These are phyloP conservation scores for Caerostris darwini DNA, from an alignment of 1,140 invertebrate species.

Conservation along the genomic window DNA sequence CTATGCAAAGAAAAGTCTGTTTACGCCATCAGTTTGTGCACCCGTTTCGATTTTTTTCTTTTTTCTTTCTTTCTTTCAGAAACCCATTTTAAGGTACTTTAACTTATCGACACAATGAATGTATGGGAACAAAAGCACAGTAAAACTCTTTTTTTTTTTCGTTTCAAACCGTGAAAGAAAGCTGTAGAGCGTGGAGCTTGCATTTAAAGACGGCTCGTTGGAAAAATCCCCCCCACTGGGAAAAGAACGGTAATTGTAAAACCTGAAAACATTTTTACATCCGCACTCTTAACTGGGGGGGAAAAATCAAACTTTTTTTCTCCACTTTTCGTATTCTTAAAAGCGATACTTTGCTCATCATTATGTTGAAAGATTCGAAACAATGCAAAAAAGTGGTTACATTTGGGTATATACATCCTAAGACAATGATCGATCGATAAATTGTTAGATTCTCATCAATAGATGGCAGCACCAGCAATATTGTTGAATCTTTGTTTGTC, in stretches of 20 bases:
- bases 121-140: constrained; percentile 52
- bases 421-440: not conserved
- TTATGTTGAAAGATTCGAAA: constrained; percentile 70
- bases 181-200: constrained; percentile 45
- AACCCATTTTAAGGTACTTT: constrained; percentile 73
- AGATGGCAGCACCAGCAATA: constrained; percentile 66
- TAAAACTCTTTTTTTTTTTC: not conserved
- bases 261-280: constrained; percentile 66
- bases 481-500: not conserved
- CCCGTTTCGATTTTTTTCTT: constrained; percentile 1
- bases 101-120: constrained; percentile 74
- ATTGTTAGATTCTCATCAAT: not conserved
- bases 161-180: constrained; percentile 26
- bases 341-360: constrained; percentile 70
- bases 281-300: not conserved
- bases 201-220: constrained; percentile 23
- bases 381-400: constrained; percentile 48
- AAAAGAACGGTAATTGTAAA: constrained; percentile 65
- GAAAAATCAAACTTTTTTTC: not conserved
- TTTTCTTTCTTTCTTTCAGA: constrained; percentile 46
- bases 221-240: constrained; percentile 37
- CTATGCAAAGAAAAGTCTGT: constrained; percentile 58
- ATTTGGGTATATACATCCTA: not conserved
- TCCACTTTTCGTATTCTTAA: constrained; percentile 6
- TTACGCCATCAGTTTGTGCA: constrained; percentile 58